Percentiles rank a stretch among this genome's conserved stretches.
These are phyloP conservation scores for Amphimallon solstitiale DNA, from an alignment of 2,888 invertebrate genomes.

Conservation along the genomic window DNA sequence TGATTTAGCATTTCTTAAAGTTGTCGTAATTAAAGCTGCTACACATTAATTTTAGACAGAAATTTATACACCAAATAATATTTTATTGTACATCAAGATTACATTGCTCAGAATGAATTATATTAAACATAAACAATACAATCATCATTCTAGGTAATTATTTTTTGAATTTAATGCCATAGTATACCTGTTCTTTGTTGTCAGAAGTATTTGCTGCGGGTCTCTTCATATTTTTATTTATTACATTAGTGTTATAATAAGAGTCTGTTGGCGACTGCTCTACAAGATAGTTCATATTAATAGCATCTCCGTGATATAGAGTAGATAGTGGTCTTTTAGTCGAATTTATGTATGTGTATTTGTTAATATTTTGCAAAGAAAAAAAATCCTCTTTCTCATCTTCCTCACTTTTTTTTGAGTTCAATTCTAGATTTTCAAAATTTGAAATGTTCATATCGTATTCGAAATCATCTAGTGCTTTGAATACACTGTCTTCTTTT, in stretches of 20 bases:
- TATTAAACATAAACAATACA: neutral
- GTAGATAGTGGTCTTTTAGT: neutral
- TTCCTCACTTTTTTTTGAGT: neutral
- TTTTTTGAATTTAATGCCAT: slow-evolving; percentile 17
- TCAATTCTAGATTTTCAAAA: slow-evolving; percentile 5
- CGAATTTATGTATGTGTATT: neutral
- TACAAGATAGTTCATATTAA: slow-evolving; percentile 31
- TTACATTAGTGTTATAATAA: slow-evolving; percentile 25
- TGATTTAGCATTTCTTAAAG: neutral
- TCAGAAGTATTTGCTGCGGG: neutral
- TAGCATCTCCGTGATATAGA: slow-evolving; percentile 6
- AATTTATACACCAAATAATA: neutral
- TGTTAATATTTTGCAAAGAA: neutral
- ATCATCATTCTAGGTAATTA: slow-evolving; percentile 23
- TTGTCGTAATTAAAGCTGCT: neutral
- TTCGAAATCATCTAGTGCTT: slow-evolving; percentile 6
- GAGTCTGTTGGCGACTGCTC: slow-evolving; percentile 27
- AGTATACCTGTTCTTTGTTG: slow-evolving; percentile 30
- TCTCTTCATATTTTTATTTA: neutral
- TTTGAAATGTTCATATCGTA: neutral
- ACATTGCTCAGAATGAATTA: slow-evolving; percentile 6
- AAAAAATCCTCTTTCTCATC: neutral
- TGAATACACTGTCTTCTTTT: neutral
- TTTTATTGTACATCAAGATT: slow-evolving; percentile 4
- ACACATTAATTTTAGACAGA: neutral